Evolutionary conservation across 2,113 vertebrate genomes (phyloP), one percentile per base, ranked within the genome.

Genomic region (Phodopus roborovskii): DNA sequence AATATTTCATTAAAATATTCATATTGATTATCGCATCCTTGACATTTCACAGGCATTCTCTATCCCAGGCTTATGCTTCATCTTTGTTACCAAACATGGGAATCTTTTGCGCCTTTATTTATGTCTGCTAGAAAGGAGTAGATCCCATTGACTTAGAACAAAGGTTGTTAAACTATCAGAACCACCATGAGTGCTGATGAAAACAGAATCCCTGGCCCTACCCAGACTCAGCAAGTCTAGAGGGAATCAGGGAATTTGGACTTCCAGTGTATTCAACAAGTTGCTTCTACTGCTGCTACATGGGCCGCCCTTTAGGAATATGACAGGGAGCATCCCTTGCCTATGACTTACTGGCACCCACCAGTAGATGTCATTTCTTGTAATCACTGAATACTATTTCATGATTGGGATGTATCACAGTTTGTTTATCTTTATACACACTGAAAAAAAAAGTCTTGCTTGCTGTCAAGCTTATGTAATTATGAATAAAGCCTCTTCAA

Each of bases 401-500:
- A 53, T 66, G 33, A 30, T 26, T 56, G n/a, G 36, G 56, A 45
- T 88, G 1, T 7, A 60, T 15, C 45, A 36, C 11, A 64, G 58
- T 71, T 91, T 93, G 42, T 86, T 94, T 93, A 90, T 75, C 66
- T 26, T 77, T 39, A 53, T 39, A n/a, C 48, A 13, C 36, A 71
- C 1, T 88, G 62, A 78, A 58, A 82, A 83, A 30, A 88, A 50
- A 39, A 70, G 50, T 53, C 26, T 88, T 93, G 15, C 39, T 74
- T 95, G 28, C 56, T 91, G 70, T 33, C 36, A 88, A 78, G 33
- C 53, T 90, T 87, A 24, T n/a, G n/a, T 22, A 66, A 16, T 91
- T 94, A 50, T 30, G 26, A 94, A 78, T 39, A 92, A 64, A 87
- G n/a, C 6, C 39, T 30, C 22, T 91, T 68, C 86, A 84, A 93